Conservation (phyloP, 2,888 invertebrate genomes). For the Phanerotoma sp. region DNA sequence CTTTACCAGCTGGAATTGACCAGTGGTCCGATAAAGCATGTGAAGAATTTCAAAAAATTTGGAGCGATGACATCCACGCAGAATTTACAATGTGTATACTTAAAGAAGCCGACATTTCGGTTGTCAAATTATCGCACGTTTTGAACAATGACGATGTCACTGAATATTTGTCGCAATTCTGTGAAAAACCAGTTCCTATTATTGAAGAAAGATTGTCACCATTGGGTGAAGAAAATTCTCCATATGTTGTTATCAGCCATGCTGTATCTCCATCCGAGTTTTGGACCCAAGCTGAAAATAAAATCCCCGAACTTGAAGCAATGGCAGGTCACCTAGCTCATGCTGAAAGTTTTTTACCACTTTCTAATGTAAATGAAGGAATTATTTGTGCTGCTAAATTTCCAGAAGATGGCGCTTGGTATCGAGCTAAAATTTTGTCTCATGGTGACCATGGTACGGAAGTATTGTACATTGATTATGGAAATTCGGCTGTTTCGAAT, state of each 20-base stretch:
- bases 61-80: slow-evolving; percentile 59
- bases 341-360: slow-evolving; percentile 61
- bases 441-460: slow-evolving; percentile 63
- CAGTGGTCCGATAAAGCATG: slow-evolving; percentile 55
- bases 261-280: slow-evolving; percentile 47
- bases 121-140: slow-evolving; percentile 57
- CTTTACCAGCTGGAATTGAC: slow-evolving; percentile 57
- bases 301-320: slow-evolving; percentile 62
- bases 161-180: slow-evolving; percentile 10
- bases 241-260: slow-evolving; percentile 41
- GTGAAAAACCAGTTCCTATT: slow-evolving; percentile 21
- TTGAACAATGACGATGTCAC: slow-evolving; percentile 20
- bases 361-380: slow-evolving; percentile 59
- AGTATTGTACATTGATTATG: slow-evolving; percentile 71
- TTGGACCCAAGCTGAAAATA: slow-evolving; percentile 54
- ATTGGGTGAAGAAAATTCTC: slow-evolving; percentile 47
- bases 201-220: slow-evolving; percentile 47
- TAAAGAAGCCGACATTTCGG: slow-evolving; percentile 64
- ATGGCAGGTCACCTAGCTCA: slow-evolving; percentile 64
- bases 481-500: slow-evolving; percentile 63
- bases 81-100: slow-evolving; percentile 60
- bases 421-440: slow-evolving; percentile 65
- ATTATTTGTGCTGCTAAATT: slow-evolving; percentile 67
- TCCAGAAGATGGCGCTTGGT: slow-evolving; percentile 68
- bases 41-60: slow-evolving; percentile 51